A percentile compares a stretch with the other conserved stretches of the same genome.
Conservation (phyloP, 2,113 vertebrate genomes). For the Salvelinus fontinalis region DNA sequence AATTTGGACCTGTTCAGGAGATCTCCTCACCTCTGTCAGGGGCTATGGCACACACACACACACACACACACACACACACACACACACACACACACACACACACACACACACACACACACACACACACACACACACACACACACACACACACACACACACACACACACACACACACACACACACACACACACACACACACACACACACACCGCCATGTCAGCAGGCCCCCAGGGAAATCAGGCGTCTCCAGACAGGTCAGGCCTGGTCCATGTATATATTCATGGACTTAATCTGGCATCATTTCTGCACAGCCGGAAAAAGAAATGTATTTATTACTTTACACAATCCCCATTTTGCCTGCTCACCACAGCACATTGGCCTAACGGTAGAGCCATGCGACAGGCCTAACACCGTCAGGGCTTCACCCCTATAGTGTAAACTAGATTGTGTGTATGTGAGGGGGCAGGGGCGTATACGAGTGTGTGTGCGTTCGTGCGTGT, state of each 20-base stretch:
- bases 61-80: too few relatives aligned
- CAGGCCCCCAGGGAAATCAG: conserved; percentile 81
- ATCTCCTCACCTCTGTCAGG: conserved; percentile 79
- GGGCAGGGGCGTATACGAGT: neutral
- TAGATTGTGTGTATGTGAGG: conserved; percentile 7
- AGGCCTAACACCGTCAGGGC: conserved; percentile 43
- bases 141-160: conserved; percentile 7
- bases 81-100: too few relatives aligned
- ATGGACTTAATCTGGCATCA: conserved; percentile 82
- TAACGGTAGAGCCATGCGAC: conserved; percentile 46
- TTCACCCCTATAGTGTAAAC: conserved; percentile 56
- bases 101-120: too few relatives aligned
- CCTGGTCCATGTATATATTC: conserved; percentile 84
- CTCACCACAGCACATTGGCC: conserved; percentile 18
- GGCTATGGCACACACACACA: conserved; percentile 17
- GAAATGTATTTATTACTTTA: conserved; percentile 72
- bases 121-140: too few relatives aligned
- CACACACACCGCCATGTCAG: conserved; percentile 67
- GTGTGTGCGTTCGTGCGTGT: conserved; percentile 4
- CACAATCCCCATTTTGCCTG: conserved; percentile 13
- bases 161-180: conserved; percentile 26
- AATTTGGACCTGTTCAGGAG: conserved; percentile 79
- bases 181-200: conserved; percentile 21
- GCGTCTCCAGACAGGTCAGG: conserved; percentile 82
- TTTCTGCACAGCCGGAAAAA: conserved; percentile 72